Percentiles rank a stretch among this genome's conserved stretches.
These are phyloP conservation scores for Anhinga rufa DNA, from an alignment of 2,113 vertebrate genomes.

Conservation along the genomic window DNA sequence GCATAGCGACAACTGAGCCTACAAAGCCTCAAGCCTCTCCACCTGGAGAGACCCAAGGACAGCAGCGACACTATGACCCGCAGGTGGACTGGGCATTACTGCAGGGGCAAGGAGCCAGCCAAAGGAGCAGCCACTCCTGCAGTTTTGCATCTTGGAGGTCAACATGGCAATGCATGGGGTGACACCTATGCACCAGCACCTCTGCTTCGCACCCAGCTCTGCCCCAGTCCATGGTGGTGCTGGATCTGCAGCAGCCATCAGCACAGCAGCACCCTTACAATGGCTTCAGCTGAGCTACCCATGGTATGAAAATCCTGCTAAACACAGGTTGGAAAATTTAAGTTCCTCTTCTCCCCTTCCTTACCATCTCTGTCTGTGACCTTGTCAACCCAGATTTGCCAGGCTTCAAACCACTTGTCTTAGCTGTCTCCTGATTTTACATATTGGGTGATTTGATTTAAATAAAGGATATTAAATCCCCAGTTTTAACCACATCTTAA, in stretches of 20 bases:
- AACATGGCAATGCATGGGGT: fast-evolving
- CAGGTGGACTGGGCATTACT: too few species aligned
- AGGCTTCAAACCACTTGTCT: neutral
- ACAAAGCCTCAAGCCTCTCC: neutral
- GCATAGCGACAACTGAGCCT: neutral
- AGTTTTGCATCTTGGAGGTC: neutral
- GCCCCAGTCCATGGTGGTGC: too few species aligned
- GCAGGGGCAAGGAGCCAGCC: neutral
- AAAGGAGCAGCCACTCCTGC: neutral
- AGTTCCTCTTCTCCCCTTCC: neutral
- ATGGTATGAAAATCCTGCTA: neutral
- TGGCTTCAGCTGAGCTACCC: neutral
- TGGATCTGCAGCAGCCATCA: neutral
- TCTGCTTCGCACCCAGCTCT: neutral
- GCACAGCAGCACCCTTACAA: neutral
- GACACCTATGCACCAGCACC: neutral
- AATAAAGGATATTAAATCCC: neutral
- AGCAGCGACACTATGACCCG: neutral
- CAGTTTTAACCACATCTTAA: neutral
- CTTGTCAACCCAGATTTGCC: neutral
- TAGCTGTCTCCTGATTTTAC: neutral
- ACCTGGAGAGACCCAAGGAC: neutral
- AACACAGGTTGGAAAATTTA: neutral
- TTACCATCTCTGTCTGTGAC: neutral
- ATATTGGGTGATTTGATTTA: neutral